phyloP scores from a whole-genome alignment of 2,113 vertebrate species.

The Diadophis punctatus region DNA sequence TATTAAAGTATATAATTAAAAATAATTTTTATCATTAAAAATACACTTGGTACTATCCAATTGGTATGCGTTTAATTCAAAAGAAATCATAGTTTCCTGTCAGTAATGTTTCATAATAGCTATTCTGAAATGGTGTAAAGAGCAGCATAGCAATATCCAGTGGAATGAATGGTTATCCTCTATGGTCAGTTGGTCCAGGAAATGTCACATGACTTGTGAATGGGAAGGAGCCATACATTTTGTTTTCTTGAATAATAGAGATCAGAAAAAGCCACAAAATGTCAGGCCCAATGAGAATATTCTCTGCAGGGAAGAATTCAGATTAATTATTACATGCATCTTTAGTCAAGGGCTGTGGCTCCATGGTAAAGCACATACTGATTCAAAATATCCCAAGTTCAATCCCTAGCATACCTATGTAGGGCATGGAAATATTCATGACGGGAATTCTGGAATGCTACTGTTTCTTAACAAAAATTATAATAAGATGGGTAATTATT shows the following conservation, averaged over 20 bases:
- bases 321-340: not conserved
- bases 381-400: not conserved
- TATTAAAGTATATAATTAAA: not conserved
- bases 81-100: not conserved
- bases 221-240: not conserved
- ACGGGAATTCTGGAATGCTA: not conserved
- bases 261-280: not conserved
- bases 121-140: not conserved
- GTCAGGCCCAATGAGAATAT: not conserved
- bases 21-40: not conserved
- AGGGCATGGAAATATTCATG: not conserved
- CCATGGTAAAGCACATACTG: not conserved
- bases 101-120: not conserved
- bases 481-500: not conserved
- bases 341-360: not conserved
- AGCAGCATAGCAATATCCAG: not conserved
- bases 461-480: not conserved
- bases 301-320: not conserved
- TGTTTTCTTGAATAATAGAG: not conserved
- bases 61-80: not conserved
- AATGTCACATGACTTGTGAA: not conserved
- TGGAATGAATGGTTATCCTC: not conserved
- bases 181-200: not conserved
- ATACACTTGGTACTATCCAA: not conserved
- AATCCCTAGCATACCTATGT: not conserved